phyloP scores from a whole-genome alignment of 2,888 invertebrate genomes.

The Notodonta ziczac region DNA sequence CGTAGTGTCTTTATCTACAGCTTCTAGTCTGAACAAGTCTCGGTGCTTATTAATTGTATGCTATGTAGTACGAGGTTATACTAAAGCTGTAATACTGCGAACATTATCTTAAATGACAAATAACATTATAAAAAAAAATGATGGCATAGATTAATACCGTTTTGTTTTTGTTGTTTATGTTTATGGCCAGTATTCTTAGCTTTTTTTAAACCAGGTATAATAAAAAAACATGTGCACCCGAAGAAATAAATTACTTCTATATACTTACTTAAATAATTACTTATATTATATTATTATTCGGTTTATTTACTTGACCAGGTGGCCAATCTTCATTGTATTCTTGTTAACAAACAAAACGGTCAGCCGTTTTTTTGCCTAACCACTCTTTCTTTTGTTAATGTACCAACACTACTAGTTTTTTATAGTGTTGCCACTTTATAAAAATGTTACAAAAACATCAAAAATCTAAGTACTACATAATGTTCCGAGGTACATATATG shows the following conservation, averaged over 20 bases:
- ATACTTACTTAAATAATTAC: too few species aligned
- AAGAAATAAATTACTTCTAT: too few species aligned
- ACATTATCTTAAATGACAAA: neutral
- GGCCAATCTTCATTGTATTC: neutral
- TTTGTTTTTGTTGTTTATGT: neutral
- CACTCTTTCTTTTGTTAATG: too few species aligned
- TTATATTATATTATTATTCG: neutral
- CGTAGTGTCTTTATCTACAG: too few species aligned
- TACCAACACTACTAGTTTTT: too few species aligned
- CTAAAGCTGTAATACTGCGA: neutral
- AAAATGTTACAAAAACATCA: too few species aligned
- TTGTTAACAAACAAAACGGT: neutral
- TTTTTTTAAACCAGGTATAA: neutral
- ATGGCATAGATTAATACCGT: neutral
- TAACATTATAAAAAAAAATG: slow-evolving; percentile 1
- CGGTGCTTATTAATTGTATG: neutral
- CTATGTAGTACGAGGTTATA: neutral
- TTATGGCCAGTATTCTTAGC: neutral
- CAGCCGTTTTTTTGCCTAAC: too few species aligned
- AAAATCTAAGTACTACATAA: too few species aligned
- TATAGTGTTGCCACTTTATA: too few species aligned
- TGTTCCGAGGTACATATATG: too few species aligned
- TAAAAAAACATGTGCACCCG: too few species aligned
- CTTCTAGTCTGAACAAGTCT: too few species aligned
- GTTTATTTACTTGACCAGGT: neutral